phyloP scores from a whole-genome alignment of 2,888 invertebrate species.

The Dicroscelio sp. region DNA sequence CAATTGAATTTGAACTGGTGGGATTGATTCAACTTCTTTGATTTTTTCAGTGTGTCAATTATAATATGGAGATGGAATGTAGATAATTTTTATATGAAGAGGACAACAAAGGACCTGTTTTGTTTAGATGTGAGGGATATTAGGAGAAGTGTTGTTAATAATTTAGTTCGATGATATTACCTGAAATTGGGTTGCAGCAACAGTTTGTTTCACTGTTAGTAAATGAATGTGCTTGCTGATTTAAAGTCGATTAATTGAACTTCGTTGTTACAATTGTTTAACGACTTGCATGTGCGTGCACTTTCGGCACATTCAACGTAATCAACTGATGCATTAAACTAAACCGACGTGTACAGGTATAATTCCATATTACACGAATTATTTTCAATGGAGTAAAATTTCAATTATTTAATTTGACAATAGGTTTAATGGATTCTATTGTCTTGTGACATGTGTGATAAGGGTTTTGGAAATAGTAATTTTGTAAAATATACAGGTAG shows the following conservation, averaged over 20 bases:
- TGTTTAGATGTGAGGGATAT: no score
- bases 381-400: background rate
- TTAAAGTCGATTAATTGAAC: conserved; percentile 70
- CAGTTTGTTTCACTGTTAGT: conserved; percentile 52
- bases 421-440: background rate
- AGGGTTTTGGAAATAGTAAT: no score
- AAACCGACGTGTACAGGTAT: conserved; percentile 27
- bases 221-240: conserved; percentile 50
- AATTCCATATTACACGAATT: conserved; percentile 27
- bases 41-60: no score
- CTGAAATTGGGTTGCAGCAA: conserved; percentile 56
- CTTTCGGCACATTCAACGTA: conserved; percentile 43
- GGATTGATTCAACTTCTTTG: no score
- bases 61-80: no score
- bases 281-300: conserved; percentile 48
- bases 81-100: no score
- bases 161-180: conserved; percentile 27
- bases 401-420: background rate
- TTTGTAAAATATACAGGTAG: no score
- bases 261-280: conserved; percentile 67
- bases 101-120: no score
- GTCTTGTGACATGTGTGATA: no score
- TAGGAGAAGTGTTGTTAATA: conserved; percentile 5
- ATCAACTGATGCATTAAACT: conserved; percentile 41
- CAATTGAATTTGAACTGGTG: no score